Base-by-base conservation (phyloP, 1,140 invertebrate species). In the Colletes latitarsis region DNA sequence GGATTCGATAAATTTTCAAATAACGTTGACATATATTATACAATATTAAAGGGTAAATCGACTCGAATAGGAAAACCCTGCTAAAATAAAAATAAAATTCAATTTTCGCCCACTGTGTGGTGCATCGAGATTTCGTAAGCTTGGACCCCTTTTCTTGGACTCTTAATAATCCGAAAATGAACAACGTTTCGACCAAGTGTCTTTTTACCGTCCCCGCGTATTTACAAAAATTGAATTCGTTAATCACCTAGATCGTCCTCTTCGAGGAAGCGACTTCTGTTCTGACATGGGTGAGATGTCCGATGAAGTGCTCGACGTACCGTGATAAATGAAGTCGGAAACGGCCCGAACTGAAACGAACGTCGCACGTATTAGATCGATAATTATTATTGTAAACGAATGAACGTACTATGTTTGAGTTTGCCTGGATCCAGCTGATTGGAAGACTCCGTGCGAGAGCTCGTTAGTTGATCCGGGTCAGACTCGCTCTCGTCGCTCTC, bases 251-350 rank as follows among this genome's bases (percentile, higher is more conserved):
- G 95, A 95, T 90, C 95, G 93, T 91, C 95, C 95, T 91, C 95
- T 94, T 88, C 95, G 94, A 86, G 95, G 95, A 83, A 96, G 93
- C 81, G 96, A 96, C 91, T 96, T 96, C 93, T 96, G 95, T 91
- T 96, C 96, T 83, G 96, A 96, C 95, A 96, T 96, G 84, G 96
- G 96, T 85, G 96, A 96, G 89, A 96, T 95, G 92, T 96, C 96
- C 86, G 96, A 96, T 57, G 96, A 96, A 79, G 96, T 96, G 93
- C 96, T 96, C 86, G 96, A 96, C 91, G 95, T 95, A 90, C 95
- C 96, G 91, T 96, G 96, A 90, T 96, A 96, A 89, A 96, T 95
- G 90, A 96, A 96, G 93, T 95, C 96, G 95, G 94, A 92, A 93
- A 94, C 92, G 77, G 92, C 92, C 80, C 92, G 92, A 92, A 93